A percentile compares a stretch with the other conserved stretches of the same genome.
Evolutionary conservation across 2,797 vertebrate species (phyloP).

Genomic region (Remorina albescens): DNA sequence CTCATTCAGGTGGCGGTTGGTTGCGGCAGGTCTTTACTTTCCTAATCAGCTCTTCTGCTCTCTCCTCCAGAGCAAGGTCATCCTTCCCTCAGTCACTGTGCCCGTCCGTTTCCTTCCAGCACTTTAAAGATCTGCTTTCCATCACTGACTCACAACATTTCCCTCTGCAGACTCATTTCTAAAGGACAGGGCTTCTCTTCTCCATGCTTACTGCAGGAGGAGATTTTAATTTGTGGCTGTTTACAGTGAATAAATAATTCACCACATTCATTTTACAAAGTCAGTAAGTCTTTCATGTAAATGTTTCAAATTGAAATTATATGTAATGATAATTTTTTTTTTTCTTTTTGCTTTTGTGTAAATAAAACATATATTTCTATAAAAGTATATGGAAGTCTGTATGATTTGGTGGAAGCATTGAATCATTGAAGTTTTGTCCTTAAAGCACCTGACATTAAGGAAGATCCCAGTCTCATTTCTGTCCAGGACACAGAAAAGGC

Average conservation of each 20-base stretch:
- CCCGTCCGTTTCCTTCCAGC: constrained; percentile 64
- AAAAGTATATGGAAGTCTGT: too few species aligned
- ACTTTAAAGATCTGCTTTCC: constrained; percentile 50
- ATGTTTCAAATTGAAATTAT: too few species aligned
- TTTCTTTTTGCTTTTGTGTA: too few species aligned
- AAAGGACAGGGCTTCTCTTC: not conserved
- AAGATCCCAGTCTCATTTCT: constrained; percentile 3
- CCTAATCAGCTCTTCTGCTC: constrained; percentile 68
- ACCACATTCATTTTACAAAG: too few species aligned
- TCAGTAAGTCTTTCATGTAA: too few species aligned
- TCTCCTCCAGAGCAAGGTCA: constrained; percentile 42
- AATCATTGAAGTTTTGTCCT: not conserved
- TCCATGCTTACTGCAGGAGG: not conserved
- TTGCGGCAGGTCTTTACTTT: constrained; percentile 59
- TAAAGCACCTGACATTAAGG: constrained; percentile 4
- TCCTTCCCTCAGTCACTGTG: constrained; percentile 54
- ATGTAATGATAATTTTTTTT: too few species aligned
- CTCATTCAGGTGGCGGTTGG: constrained; percentile 71
- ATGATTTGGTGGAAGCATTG: too few species aligned
- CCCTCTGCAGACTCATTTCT: constrained; percentile 28
- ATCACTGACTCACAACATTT: constrained; percentile 53
- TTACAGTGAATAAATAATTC: too few species aligned
- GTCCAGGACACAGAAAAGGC: constrained; percentile 37
- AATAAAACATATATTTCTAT: too few species aligned
- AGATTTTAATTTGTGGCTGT: not conserved